Base-by-base conservation (phyloP, 2,797 vertebrate genomes). In the Otolemur crassicaudatus region DNA sequence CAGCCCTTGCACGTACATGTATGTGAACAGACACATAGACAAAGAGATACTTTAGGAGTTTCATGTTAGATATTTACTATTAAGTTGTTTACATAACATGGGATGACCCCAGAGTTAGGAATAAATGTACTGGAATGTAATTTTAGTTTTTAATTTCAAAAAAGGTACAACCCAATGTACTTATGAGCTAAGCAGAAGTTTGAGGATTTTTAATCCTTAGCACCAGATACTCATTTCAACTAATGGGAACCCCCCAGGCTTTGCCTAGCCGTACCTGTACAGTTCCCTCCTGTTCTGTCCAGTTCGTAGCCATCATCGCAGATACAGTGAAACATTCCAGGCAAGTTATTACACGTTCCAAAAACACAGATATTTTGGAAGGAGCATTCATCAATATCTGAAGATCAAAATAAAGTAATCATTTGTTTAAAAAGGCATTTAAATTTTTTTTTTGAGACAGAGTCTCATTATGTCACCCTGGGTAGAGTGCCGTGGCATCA, bases 321-420 rank as follows among this genome's bases (percentile, higher is more conserved):
- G 95, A 99, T 98, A 86, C 99, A 99, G 40, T 98, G 99, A 91
- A 99, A 99, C 98, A 99, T 99, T 94, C 99, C 99, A 34, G 99
- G 99, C 56, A 99, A 98, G 87, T 99, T 99, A 96, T 99, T 99
- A 94, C 99, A 99, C 13, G 98, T 99, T 94, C 99, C 99, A 98
- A 99, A 99, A 19, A 99, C 98, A 97, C 99, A 99, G 85, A 99
- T 99, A 73, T 99, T 99, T 97, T 99, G 99, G 95, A 99, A 99
- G 95, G 98, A 98, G 84, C 99, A 99, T 96, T 99, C 99, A 94
- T 99, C 98, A 0, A 98, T 99, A 98, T 99, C 99, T 99, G 97
- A 91, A 98, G 75, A 98, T 77, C 76, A 61, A 75, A 77, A 94
- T 90, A 34, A 72, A 73, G 72, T 25, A 49, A 76, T 69, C n/a